Evolutionary conservation across 2,113 vertebrate species (phyloP), one percentile per base, ranked within the genome.

Genomic region (Australoheros scitulus): DNA sequence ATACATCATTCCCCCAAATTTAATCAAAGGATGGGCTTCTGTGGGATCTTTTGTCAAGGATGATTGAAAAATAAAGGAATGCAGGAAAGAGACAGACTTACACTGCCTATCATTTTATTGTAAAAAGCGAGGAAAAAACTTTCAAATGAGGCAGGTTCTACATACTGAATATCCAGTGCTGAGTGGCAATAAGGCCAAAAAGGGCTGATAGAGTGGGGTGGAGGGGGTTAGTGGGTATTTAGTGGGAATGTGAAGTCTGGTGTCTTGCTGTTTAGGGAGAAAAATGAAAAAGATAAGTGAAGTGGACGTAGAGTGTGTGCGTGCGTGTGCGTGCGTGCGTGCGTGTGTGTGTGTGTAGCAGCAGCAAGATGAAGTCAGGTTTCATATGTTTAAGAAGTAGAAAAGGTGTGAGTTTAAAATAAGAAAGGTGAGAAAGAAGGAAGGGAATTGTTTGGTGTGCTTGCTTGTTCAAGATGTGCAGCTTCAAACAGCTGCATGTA

Each of bases 1-100:
- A 72, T 55, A 72, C 68, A 52, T 52, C 50, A 52, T 18, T 17
- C 50, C 15, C 52, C 47, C 11, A 72, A 29, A 55, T 55, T 72
- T 72, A 72, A 72, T 72, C 68, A 72, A n/a, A 72, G 18, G 68
- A 72, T 72, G 47, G 68, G 18, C 0, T 72, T 55, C 52, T 72
- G 68, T 72, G 26, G 47, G 0, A 72, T 55, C 34, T 72, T 55
- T 26, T 55, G 3, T n/a, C 18, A 2, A 72, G 17, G 1, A 55
- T 55, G 68, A 72, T 72, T 6, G 18, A 55, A 72, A 72, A 72
- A 72, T 72, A 55, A 72, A 8, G 68, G n/a, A 72, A 72, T 72
- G 68, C 26, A 55, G 43, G 52, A 72, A 72, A 52, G 43, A 72
- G 47, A 72, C 6, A 32, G 43, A 72, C 34, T 72, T 55, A 72